Conservation (phyloP, 2,113 vertebrate genomes). For the Cyrtonyx montezumae region DNA sequence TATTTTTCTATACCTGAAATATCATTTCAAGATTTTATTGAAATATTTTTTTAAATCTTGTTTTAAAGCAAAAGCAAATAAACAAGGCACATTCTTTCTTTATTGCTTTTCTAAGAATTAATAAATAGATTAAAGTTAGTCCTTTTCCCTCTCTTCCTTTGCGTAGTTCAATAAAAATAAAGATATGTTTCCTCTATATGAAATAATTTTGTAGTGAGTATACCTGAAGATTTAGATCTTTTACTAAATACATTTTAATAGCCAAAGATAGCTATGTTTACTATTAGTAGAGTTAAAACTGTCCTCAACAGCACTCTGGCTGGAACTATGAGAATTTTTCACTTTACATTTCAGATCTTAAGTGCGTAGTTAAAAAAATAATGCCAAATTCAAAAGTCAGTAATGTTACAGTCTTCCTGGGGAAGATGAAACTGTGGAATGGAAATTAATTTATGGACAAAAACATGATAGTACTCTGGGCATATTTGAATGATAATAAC, state of each 20-base stretch:
- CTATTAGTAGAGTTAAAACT: background rate
- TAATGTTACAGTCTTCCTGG: background rate
- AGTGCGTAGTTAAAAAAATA: background rate
- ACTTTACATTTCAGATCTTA: background rate
- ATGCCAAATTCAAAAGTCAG: background rate
- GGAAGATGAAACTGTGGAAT: background rate
- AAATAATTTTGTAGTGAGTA: background rate
- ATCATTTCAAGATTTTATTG: background rate
- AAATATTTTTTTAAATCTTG: too few relatives aligned
- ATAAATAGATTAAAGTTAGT: background rate
- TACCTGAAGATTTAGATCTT: background rate
- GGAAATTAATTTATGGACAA: background rate
- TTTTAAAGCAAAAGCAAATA: background rate
- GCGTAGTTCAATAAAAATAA: background rate
- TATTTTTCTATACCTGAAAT: background rate
- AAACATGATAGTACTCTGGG: constrained; percentile 8
- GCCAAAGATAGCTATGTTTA: background rate
- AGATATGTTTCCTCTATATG: background rate
- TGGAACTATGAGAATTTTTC: background rate
- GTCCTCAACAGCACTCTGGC: background rate
- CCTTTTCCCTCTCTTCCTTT: background rate
- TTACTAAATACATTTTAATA: background rate
- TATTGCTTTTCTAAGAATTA: background rate
- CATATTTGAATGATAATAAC: background rate
- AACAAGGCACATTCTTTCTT: background rate